These are phyloP conservation scores for Drosophila tripunctata DNA, from an alignment of 2,888 invertebrate species.

Conservation along the genomic window DNA sequence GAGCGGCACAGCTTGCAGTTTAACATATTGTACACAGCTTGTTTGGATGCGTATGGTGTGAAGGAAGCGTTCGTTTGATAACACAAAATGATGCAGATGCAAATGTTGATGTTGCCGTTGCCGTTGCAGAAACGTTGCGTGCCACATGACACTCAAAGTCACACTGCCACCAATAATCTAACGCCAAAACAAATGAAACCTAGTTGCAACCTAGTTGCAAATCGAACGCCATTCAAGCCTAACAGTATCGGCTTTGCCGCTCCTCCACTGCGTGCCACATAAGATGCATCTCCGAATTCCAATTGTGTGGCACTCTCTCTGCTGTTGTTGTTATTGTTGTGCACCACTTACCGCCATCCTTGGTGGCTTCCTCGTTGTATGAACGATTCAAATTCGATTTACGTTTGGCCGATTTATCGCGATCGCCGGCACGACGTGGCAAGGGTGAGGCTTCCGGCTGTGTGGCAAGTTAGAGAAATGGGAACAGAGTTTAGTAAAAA, in stretches of 20 bases:
- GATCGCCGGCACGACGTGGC: slow-evolving; percentile 83
- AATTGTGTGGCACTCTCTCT: neutral
- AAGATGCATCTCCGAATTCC: neutral
- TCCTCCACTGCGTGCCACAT: slow-evolving; percentile 8
- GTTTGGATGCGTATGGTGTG: slow-evolving; percentile 50
- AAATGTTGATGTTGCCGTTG: slow-evolving; percentile 46
- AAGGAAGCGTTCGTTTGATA: slow-evolving; percentile 43
- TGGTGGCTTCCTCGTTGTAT: slow-evolving; percentile 83
- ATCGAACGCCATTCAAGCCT: slow-evolving; percentile 27
- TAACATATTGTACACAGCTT: slow-evolving; percentile 75
- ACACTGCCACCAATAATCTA: slow-evolving; percentile 14
- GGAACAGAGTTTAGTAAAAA: neutral
- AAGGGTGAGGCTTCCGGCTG: slow-evolving; percentile 81
- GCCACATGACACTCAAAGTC: slow-evolving; percentile 33
- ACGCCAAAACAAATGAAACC: too few relatives aligned
- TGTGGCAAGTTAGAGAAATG: neutral
- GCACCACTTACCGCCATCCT: slow-evolving; percentile 83
- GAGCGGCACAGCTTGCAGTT: slow-evolving; percentile 35
- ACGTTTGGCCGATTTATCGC: slow-evolving; percentile 88
- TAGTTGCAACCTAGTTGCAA: slow-evolving; percentile 13
- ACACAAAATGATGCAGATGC: slow-evolving; percentile 67
- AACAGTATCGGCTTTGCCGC: slow-evolving; percentile 20
- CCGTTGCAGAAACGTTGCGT: slow-evolving; percentile 1
- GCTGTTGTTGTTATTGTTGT: slow-evolving; percentile 11
- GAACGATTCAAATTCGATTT: slow-evolving; percentile 88